Base-by-base conservation (phyloP, 2,888 invertebrate species). In the Seladonia tumulorum region DNA sequence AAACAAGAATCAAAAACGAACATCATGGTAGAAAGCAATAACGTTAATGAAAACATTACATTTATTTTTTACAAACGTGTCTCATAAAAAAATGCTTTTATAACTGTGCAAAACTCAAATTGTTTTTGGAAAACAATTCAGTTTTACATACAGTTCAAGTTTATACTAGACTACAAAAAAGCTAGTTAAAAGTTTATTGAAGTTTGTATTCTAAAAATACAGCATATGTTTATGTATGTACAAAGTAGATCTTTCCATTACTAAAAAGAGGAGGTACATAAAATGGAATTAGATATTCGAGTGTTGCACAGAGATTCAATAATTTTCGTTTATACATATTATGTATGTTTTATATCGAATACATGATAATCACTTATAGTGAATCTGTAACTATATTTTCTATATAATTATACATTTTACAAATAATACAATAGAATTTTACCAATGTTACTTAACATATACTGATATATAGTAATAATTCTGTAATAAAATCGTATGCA, bases 1-100 rank as follows among this genome's bases (percentile, higher is more conserved):
- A n/a, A 70, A 63, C 22, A 74, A 45, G 39, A 53, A 47, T 35
- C 14, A 47, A 60, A 68, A 57, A 29, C n/a, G 63, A 25, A 63
- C 53, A 10, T 60, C 29, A 49, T 74, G 60, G 68, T 83, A 79
- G 76, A 77, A 83, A 81, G 73, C 60, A 83, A 47, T 72, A 83
- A 78, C 70, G 71, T 83, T 81, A 87, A 87, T 87, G 47, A 57
- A 81, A 87, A 86, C 49, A 63, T 75, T 74, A n/a, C 81, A 72
- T 72, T 82, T 77, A 49, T 79, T 76, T 81, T 76, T 66, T 88
- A 83, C 60, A 83, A 84, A 84, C 53, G 72, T 53, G 14, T 78
- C 66, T n/a, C 60, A 72, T 88, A 83, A 82, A 81, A 88, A 76
- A 18, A 16, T 25, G 63, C n/a, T 71, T 57, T 53, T 79, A 75